These are phyloP conservation scores for Zaprionus taronus DNA, from an alignment of 1,140 invertebrate species.

Conservation along the genomic window DNA sequence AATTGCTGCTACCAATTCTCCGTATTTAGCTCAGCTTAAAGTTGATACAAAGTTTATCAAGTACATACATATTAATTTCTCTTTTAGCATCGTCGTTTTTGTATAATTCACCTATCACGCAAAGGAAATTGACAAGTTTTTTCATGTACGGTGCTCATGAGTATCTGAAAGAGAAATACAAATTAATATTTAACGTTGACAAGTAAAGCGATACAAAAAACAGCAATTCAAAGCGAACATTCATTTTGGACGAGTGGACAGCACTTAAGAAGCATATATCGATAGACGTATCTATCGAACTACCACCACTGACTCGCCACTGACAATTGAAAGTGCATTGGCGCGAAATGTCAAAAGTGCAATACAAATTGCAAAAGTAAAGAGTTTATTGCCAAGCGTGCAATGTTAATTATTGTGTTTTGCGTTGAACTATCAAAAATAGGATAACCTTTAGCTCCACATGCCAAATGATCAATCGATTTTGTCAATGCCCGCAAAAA, in stretches of 20 bases:
- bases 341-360: conserved; percentile 2
- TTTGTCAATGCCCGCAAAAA: conserved; percentile 80
- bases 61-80: conserved; percentile 59
- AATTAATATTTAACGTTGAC: conserved; percentile 80
- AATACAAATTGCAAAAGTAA: background rate
- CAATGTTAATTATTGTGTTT: background rate
- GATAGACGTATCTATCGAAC: background rate
- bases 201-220: background rate
- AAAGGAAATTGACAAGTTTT: conserved; percentile 85
- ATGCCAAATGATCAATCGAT: conserved; percentile 54
- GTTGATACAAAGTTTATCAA: conserved; percentile 79
- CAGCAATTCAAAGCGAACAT: background rate
- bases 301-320: background rate
- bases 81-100: conserved; percentile 56
- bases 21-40: conserved; percentile 80
- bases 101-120: conserved; percentile 84
- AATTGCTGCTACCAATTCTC: conserved; percentile 74
- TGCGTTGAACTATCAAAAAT: conserved; percentile 7
- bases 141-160: conserved; percentile 84
- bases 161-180: conserved; percentile 84
- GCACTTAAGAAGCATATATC: background rate
- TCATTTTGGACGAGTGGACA: background rate
- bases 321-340: conserved; percentile 1
- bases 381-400: background rate
- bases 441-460: conserved; percentile 62